phyloP scores from a whole-genome alignment of 2,888 invertebrate species.

The Lycophotia porphyrea region DNA sequence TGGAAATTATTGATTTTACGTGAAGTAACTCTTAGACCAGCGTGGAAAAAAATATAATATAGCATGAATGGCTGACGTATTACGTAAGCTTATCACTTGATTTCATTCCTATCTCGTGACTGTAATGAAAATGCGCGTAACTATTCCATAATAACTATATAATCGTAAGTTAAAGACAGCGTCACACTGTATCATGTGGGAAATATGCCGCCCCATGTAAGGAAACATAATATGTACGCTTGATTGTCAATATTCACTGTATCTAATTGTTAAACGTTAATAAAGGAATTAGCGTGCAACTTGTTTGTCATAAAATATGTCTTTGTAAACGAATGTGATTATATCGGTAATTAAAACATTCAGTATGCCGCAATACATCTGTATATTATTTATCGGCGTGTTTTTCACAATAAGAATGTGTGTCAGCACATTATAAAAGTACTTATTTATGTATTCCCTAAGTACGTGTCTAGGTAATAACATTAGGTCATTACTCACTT shows the following conservation, averaged over 20 bases:
- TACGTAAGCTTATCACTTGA: constrained; percentile 65
- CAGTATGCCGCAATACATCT: constrained; percentile 47
- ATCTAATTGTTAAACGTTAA: constrained; percentile 65
- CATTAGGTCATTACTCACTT: constrained; percentile 50
- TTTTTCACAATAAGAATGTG: constrained; percentile 28
- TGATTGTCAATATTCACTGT: constrained; percentile 62
- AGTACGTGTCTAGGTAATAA: constrained; percentile 30
- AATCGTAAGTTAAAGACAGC: constrained; percentile 68
- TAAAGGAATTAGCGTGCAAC: constrained; percentile 66
- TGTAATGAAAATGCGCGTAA: constrained; percentile 60
- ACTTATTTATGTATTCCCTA: constrained; percentile 34
- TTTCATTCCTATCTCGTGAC: constrained; percentile 74
- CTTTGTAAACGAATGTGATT: constrained; percentile 55
- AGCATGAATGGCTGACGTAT: constrained; percentile 63
- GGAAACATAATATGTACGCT: constrained; percentile 66
- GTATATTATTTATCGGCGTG: constrained; percentile 35
- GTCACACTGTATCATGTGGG: constrained; percentile 75
- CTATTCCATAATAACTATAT: constrained; percentile 65
- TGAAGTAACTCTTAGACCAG: constrained; percentile 13
- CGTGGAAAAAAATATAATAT: constrained; percentile 57
- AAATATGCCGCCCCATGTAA: constrained; percentile 73
- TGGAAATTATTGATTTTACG: not conserved
- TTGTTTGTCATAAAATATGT: constrained; percentile 66
- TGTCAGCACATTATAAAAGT: constrained; percentile 44
- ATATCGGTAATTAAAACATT: constrained; percentile 55